Percentiles rank a stretch among this genome's conserved stretches.
Evolutionary conservation across 2,888 invertebrate genomes (phyloP).

Genomic region (Mermis nigrescens): DNA sequence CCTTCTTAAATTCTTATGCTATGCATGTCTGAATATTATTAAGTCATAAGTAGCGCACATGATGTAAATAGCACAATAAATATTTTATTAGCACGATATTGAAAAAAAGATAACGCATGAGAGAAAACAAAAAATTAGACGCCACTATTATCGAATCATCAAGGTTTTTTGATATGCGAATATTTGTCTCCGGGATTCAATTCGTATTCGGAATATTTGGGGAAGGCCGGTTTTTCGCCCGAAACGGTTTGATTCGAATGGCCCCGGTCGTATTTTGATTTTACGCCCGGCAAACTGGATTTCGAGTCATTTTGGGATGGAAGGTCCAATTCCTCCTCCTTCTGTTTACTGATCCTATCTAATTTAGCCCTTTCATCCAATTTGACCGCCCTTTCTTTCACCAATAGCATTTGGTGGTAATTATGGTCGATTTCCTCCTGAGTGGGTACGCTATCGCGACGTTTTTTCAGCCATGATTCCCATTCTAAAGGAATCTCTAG

Average conservation of each 20-base stretch:
- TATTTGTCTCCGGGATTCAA: not conserved
- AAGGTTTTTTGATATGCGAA: no score
- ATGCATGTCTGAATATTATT: no score
- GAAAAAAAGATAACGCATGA: no score
- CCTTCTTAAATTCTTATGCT: no score
- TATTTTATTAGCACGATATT: no score
- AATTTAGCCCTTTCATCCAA: not conserved
- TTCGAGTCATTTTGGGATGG: no score
- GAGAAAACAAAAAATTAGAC: no score
- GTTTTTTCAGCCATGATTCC: constrained; percentile 5
- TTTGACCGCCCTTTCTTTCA: not conserved
- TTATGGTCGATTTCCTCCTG: constrained; percentile 2
- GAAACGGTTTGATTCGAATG: no score
- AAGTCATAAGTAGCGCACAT: no score
- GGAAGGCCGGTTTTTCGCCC: no score
- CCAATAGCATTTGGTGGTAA: not conserved
- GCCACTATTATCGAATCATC: no score
- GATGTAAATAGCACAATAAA: no score
- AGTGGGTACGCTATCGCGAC: not conserved
- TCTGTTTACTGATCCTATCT: not conserved
- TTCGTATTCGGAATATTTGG: not conserved
- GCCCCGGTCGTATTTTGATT: not conserved
- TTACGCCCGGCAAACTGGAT: not conserved
- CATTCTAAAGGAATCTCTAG: constrained; percentile 6
- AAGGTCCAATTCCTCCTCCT: not conserved